Conservation (phyloP, 1,140 invertebrate species). For the Drosophila yakuba region DNA sequence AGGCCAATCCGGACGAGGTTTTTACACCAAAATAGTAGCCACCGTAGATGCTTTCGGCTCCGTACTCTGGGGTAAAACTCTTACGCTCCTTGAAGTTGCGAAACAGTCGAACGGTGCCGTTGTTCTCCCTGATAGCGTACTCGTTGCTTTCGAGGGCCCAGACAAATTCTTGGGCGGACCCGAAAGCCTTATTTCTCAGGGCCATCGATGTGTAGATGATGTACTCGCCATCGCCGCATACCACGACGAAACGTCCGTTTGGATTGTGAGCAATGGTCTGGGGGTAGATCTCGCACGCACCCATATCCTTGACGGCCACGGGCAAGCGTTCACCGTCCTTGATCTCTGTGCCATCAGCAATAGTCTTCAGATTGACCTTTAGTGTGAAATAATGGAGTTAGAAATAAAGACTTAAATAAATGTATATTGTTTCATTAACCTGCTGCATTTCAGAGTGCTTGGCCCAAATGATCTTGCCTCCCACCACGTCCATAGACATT, state of each 20-base stretch:
- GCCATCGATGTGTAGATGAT: conserved; percentile 99
- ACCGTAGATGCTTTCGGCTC: conserved; percentile 98
- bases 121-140: conserved; percentile 96
- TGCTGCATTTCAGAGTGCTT: conserved; percentile 99
- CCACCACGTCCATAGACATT: conserved; percentile 99
- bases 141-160: conserved; percentile 99
- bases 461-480: conserved; percentile 99
- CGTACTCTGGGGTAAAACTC: conserved; percentile 97
- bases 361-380: conserved; percentile 86
- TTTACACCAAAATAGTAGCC: conserved; percentile 97
- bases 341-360: conserved; percentile 87
- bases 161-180: conserved; percentile 99
- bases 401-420: background rate
- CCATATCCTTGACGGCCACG: conserved; percentile 98
- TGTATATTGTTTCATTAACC: conserved; percentile 85
- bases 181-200: conserved; percentile 98
- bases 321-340: conserved; percentile 97
- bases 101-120: conserved; percentile 96
- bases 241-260: conserved; percentile 99
- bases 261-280: conserved; percentile 99
- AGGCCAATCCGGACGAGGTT: conserved; percentile 95
- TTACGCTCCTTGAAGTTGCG: conserved; percentile 99
- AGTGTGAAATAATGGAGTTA: conserved; percentile 85
- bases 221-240: conserved; percentile 99
- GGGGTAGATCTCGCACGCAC: conserved; percentile 99